phyloP scores from a whole-genome alignment of 2,888 invertebrate genomes.

The Cataglyphis cursor region DNA sequence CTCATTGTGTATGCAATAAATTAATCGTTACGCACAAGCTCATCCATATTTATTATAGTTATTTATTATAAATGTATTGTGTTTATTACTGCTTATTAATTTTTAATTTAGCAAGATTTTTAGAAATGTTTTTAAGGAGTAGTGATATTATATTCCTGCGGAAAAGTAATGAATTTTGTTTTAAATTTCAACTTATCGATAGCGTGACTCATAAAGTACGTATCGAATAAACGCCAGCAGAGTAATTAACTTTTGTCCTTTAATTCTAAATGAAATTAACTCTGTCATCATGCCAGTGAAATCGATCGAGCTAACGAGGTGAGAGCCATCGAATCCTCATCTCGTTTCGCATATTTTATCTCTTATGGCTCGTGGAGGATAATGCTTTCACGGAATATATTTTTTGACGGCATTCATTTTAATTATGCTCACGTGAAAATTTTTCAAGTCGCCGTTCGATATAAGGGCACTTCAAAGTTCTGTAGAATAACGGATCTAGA shows the following conservation, averaged over 20 bases:
- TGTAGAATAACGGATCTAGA: background rate
- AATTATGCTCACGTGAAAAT: background rate
- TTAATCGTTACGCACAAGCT: background rate
- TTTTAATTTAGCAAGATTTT: conserved; percentile 11
- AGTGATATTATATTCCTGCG: background rate
- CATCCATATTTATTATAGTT: background rate
- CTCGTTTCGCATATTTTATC: conserved; percentile 17
- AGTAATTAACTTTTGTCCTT: conserved; percentile 41
- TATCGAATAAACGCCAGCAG: conserved; percentile 18
- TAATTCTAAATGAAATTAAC: conserved; percentile 22
- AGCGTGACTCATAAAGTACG: background rate
- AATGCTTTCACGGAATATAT: background rate
- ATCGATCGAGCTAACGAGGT: conserved; percentile 6
- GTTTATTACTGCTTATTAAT: background rate
- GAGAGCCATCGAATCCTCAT: conserved; percentile 4
- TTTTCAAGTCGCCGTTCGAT: background rate
- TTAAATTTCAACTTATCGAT: conserved; percentile 20
- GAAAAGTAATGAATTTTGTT: background rate
- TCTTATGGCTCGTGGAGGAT: background rate
- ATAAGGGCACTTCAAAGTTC: background rate
- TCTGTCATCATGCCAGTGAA: background rate
- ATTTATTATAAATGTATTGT: background rate
- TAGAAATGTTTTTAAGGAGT: background rate
- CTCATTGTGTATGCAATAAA: background rate
- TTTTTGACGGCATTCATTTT: background rate